Evolutionary conservation across 2,888 invertebrate species (phyloP).

Genomic region (Lochmaea crataegi): DNA sequence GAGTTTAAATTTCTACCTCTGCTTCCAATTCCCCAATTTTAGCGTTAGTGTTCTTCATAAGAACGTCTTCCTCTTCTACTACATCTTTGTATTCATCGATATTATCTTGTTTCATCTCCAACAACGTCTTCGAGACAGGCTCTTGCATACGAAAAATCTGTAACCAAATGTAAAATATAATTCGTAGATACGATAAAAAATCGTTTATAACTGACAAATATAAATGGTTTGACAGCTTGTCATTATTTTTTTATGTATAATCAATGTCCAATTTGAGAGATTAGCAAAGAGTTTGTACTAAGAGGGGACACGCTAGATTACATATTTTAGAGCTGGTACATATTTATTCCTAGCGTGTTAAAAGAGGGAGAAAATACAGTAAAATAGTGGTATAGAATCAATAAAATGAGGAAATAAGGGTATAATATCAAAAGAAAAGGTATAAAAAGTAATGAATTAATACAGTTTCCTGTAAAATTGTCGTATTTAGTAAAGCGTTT

Average conservation of each 20-base stretch:
- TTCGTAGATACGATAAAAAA: neutral
- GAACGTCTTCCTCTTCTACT: slow-evolving; percentile 51
- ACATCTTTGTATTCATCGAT: slow-evolving; percentile 49
- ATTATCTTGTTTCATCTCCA: slow-evolving; percentile 46
- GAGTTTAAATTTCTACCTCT: slow-evolving; percentile 25
- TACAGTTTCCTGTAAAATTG: too few species aligned
- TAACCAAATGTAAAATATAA: slow-evolving; percentile 23
- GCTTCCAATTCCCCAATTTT: slow-evolving; percentile 48
- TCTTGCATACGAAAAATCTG: slow-evolving; percentile 55
- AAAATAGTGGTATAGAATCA: too few species aligned
- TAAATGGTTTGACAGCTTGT: neutral
- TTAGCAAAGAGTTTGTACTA: neutral
- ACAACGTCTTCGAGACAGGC: slow-evolving; percentile 50
- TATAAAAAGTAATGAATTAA: too few species aligned
- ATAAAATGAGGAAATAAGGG: too few species aligned
- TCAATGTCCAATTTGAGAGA: neutral
- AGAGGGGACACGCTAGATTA: too few species aligned
- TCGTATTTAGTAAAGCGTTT: too few species aligned
- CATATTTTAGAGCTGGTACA: too few species aligned
- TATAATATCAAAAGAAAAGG: too few species aligned
- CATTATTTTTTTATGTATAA: neutral
- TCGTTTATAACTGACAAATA: neutral
- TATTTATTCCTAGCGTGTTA: too few species aligned
- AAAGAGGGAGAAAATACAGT: too few species aligned
- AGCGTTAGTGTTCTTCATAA: slow-evolving; percentile 48